Base-by-base conservation (phyloP, 2,888 invertebrate genomes). In the Fragum whitleyi region DNA sequence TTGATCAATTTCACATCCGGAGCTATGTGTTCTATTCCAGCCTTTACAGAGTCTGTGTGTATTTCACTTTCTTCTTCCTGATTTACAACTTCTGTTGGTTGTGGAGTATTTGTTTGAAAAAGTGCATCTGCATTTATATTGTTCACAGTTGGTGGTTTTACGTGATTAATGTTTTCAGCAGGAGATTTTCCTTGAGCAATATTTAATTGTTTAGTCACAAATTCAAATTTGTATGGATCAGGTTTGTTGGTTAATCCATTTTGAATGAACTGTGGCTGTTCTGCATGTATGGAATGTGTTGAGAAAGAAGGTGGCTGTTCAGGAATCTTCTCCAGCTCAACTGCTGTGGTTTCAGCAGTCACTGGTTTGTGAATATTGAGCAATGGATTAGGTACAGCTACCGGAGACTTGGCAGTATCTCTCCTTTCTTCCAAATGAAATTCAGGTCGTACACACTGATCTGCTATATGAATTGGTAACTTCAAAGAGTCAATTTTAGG, bases 181-280 rank as follows among this genome's bases (percentile, higher is more conserved):
- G 47, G 47, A 2, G 16, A 2, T 5, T 47, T 47, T 14, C n/a
- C 19, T 19, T 47, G 26, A 28, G 26, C 57, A 57, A 28, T 7
- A 14, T 23, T 19, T 14, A 28, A 57, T 19, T 57, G 57, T 32
- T 61, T 61, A 2, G 61, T 61, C 16, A 32, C 29, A 32, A 32
- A 61, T 61, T 61, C 61, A 61, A 61, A 61, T n/a, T 61, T 61
- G n/a, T 32, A 32, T 3, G 36, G 61, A 61, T 61, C 61, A 16
- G 61, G 61, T 32, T 28, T 29, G 32, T 16, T 61, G 1, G 61
- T 61, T 14, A 32, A 32, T 61, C 61, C 61, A 32, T 61, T 61
- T 61, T 32, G 26, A n/a, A 32, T 32, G 19, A 28, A 14, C 19
- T 23, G 57, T 57, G 16, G 28, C 26, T 23, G 57, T 32, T 61